Percentiles rank a stretch among this genome's conserved stretches.
These are phyloP conservation scores for Cyanoramphus novaezelandiae DNA, from an alignment of 2,113 vertebrate species.

Conservation along the genomic window DNA sequence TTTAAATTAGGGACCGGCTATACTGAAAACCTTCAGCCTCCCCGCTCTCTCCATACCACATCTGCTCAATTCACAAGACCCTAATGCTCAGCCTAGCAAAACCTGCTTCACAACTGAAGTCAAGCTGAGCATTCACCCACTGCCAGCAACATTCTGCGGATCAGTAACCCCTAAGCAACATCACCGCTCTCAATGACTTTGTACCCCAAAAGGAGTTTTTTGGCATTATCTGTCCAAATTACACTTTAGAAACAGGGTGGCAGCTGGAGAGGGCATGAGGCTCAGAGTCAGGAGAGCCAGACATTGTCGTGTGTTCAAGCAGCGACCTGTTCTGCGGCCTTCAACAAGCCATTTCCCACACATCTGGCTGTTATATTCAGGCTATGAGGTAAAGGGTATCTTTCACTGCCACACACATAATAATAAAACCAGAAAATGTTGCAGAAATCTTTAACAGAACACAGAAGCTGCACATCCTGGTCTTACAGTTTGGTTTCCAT, in stretches of 20 bases:
- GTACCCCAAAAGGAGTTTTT: neutral
- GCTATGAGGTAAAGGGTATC: neutral
- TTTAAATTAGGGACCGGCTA: neutral
- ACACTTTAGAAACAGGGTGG: accelerated
- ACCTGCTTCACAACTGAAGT: neutral
- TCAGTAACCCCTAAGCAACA: neutral
- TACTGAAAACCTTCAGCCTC: neutral
- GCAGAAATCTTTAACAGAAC: neutral
- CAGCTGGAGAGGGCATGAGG: neutral
- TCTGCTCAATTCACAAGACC: accelerated
- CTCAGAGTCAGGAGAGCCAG: neutral
- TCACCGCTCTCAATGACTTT: neutral
- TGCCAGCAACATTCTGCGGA: accelerated
- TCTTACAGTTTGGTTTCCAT: slow-evolving; percentile 35
- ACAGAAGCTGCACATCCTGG: neutral
- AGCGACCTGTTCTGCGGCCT: neutral
- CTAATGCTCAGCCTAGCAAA: neutral
- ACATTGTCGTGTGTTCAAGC: accelerated
- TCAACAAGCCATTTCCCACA: neutral
- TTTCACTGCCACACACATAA: neutral
- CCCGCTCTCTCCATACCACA: neutral
- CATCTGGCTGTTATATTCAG: neutral
- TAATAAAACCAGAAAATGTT: neutral
- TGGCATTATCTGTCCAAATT: neutral
- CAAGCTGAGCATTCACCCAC: neutral